Percentiles rank a stretch among this genome's conserved stretches.
Conservation (phyloP, 2,888 invertebrate species). For the Invenusta paracnida region DNA sequence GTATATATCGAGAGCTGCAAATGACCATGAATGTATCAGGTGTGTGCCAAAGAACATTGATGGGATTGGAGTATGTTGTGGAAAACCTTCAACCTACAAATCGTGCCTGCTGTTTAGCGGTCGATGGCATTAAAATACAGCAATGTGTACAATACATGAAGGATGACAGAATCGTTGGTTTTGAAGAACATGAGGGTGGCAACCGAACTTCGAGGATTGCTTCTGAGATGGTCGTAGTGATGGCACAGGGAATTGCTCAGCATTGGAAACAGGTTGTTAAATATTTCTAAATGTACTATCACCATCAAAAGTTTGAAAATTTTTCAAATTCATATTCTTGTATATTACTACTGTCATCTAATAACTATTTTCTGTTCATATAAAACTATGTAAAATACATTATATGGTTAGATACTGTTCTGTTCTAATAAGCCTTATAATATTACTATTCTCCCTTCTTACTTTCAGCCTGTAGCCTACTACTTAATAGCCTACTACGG, state of each 20-base stretch:
- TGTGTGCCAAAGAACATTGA: not conserved
- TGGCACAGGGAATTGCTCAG: not conserved
- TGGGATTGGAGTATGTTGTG: not conserved
- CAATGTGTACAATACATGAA: not conserved
- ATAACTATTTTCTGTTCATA: no score
- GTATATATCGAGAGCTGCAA: no score
- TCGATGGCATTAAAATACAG: not conserved
- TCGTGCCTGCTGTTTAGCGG: not conserved
- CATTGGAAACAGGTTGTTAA: not conserved
- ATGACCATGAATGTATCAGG: not conserved
- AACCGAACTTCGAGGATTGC: not conserved
- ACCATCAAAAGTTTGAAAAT: no score
- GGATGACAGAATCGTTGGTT: not conserved
- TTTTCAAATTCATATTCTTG: no score
- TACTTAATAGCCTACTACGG: not conserved
- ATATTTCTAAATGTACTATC: not conserved
- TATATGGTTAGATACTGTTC: no score
- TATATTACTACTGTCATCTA: no score
- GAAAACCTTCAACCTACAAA: not conserved
- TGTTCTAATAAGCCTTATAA: no score
- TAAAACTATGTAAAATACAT: no score
- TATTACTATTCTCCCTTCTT: no score
- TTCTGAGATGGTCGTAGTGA: not conserved
- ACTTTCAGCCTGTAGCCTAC: not conserved
- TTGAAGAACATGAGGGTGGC: not conserved